Percentiles rank a stretch among this genome's conserved stretches.
Evolutionary conservation across 2,888 invertebrate species (phyloP).

Genomic region (Adelphocoris suturalis): DNA sequence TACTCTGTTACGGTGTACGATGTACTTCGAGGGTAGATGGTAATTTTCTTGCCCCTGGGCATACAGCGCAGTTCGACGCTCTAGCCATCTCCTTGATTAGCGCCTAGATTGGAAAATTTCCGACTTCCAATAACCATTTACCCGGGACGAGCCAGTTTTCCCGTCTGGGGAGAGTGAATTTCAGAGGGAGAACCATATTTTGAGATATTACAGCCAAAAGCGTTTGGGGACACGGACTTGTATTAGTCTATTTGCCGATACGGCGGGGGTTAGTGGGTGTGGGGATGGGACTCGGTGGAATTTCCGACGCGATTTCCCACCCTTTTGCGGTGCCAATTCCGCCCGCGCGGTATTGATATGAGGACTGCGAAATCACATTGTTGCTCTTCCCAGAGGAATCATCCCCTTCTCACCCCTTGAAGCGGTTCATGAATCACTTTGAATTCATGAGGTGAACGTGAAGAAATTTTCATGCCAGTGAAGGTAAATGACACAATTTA

Average conservation of each 20-base stretch:
- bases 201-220: constrained; percentile 8
- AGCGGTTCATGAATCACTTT: no score
- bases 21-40: no score
- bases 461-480: no score
- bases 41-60: no score
- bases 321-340: not conserved
- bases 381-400: constrained; percentile 1
- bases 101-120: not conserved
- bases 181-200: not conserved
- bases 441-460: no score
- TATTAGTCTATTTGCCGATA: constrained; percentile 39
- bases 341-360: not conserved
- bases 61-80: no score
- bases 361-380: not conserved
- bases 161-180: constrained; percentile 12
- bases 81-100: no score
- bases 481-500: no score
- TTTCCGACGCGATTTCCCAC: constrained; percentile 26
- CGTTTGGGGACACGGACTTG: constrained; percentile 20
- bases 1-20: no score
- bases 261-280: not conserved
- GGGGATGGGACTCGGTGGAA: not conserved
- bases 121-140: constrained; percentile 32
- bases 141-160: not conserved
- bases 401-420: not conserved